Evolutionary conservation across 2,888 invertebrate genomes (phyloP), one percentile per base, ranked within the genome.

Genomic region (Gasteruption jaculator): DNA sequence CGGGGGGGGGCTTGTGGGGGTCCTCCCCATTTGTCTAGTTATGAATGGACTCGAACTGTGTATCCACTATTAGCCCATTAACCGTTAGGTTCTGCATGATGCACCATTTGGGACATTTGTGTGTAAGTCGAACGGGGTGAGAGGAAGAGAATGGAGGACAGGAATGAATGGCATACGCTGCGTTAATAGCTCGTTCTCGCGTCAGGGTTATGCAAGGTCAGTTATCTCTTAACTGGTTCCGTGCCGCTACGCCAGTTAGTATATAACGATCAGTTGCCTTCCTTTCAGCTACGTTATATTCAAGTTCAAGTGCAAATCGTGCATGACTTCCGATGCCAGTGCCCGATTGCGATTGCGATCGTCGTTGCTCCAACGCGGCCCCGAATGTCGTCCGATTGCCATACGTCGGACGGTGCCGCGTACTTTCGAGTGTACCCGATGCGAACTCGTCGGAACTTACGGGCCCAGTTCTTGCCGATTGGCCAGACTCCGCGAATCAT

Each of bases 111-210:
- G 44, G 46, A 27, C 43, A 41, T 43, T 37, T 43, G 48, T 54
- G 49, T 44, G 11, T 38, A 45, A 43, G 34, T 39, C 19, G 37
- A 25, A 49, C 43, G 38, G 26, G 38, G 45, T 30, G 46, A 47
- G 43, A 41, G 32, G 38, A 47, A 46, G 51, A 43, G 33, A 46
- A 45, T 43, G 45, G 40, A 31, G 24, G 41, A 48, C 18, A 26
- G 48, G 50, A 54, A 53, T 50, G 56, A 50, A 57, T 52, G 57
- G 57, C 58, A 57, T 50, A 53, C 50, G 55, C 54, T 52, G 44
- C 49, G 54, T 53, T 61, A 63, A 63, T 59, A 57, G 61, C 52
- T 46, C 44, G 52, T 52, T 56, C 52, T 50, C 54, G 49, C 48
- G 47, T 56, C 51, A 45, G 47, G 53, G 53, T 59, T 58, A 54